Percentiles rank a stretch among this genome's conserved stretches.
These are phyloP conservation scores for Atlantisia rogersi DNA, from an alignment of 2,113 vertebrate genomes.

Conservation along the genomic window DNA sequence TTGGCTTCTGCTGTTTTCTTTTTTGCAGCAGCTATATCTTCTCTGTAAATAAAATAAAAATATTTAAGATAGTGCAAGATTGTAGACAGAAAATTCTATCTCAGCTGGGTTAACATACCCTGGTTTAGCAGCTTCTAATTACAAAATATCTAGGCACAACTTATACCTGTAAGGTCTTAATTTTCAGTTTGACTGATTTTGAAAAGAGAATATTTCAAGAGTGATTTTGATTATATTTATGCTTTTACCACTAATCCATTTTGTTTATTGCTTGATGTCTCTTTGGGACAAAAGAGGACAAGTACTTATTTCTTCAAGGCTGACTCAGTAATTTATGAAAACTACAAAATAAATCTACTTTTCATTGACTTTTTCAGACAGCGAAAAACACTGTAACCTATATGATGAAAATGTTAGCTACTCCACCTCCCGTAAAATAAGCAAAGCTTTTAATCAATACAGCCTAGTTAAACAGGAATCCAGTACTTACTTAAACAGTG, in stretches of 20 bases:
- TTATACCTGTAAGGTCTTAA: neutral
- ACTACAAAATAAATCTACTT: neutral
- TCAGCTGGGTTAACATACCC: neutral
- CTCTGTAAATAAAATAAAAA: slow-evolving; percentile 71
- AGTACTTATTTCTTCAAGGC: neutral
- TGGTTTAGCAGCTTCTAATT: neutral
- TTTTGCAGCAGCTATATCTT: slow-evolving; percentile 78
- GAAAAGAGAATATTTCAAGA: neutral
- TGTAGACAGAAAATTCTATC: accelerated
- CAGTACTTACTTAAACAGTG: slow-evolving; percentile 83
- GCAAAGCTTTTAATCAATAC: neutral
- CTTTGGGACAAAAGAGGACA: neutral
- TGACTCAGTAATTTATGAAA: neutral
- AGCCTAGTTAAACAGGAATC: neutral
- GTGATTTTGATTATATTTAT: neutral
- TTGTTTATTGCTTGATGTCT: neutral
- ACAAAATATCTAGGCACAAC: neutral
- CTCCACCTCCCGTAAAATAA: neutral
- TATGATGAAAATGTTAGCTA: neutral
- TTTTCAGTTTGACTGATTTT: neutral
- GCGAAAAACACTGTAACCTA: neutral
- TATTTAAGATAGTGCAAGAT: neutral
- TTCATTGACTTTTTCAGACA: neutral
- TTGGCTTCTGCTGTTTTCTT: slow-evolving; percentile 80
- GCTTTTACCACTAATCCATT: neutral